Conservation (phyloP, 23 tunicate species). For the Aplidium turbinatum region DNA sequence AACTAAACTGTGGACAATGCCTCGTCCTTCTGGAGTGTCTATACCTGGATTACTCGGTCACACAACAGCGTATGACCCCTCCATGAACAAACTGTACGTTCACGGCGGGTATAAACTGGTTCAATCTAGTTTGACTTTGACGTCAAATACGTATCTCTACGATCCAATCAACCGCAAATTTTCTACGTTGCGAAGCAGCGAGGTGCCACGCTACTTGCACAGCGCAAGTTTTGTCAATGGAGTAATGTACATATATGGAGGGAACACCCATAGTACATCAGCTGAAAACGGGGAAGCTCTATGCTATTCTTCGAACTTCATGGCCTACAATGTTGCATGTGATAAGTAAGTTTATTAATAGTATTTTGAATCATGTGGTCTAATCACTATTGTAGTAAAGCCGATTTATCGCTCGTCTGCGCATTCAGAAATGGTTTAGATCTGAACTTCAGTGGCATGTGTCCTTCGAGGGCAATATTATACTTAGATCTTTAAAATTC, state of each 20-base stretch:
- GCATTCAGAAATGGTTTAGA: too few relatives aligned
- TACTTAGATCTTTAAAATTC: too few relatives aligned
- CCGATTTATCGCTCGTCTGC: too few relatives aligned
- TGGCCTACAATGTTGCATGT: slow-evolving; percentile 43
- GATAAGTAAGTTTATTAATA: slow-evolving; percentile 65
- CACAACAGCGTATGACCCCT: slow-evolving; percentile 52
- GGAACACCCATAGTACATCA: slow-evolving; percentile 74
- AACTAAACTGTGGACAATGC: slow-evolving; percentile 34
- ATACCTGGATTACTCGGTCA: slow-evolving; percentile 51
- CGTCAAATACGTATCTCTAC: too few relatives aligned
- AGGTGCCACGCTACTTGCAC: slow-evolving; percentile 62
- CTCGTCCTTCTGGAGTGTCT: not conserved
- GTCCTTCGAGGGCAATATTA: too few relatives aligned
- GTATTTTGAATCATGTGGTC: too few relatives aligned
- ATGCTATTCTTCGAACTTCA: slow-evolving; percentile 65
- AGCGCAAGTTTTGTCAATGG: slow-evolving; percentile 40
- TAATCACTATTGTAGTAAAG: too few relatives aligned
- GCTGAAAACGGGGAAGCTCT: slow-evolving; percentile 40
- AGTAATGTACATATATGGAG: slow-evolving; percentile 66
- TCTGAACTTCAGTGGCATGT: too few relatives aligned
- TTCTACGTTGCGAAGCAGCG: slow-evolving; percentile 14
- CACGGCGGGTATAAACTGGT: slow-evolving; percentile 58
- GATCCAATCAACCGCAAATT: slow-evolving; percentile 34
- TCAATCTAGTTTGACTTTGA: too few relatives aligned
- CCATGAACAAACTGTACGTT: slow-evolving; percentile 25